Evolutionary conservation across 2,797 vertebrate species (phyloP).

Genomic region (Apodemus agrarius): DNA sequence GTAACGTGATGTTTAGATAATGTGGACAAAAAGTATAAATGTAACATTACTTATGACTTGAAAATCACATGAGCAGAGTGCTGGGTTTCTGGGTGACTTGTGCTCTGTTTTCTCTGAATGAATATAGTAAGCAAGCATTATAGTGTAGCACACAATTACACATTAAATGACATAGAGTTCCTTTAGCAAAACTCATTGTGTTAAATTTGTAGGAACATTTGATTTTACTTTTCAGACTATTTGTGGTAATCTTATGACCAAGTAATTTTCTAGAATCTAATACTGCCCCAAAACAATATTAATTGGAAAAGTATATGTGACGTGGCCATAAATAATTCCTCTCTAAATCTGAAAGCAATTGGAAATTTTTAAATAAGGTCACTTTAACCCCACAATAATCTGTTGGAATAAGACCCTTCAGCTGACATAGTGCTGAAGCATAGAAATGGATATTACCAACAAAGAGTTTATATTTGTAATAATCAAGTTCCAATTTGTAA

Average conservation of each 20-base stretch:
- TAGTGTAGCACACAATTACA: neutral
- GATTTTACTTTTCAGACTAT: neutral
- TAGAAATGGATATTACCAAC: neutral
- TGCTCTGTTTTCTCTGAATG: neutral
- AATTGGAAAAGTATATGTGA: neutral
- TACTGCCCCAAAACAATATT: neutral
- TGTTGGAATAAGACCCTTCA: neutral
- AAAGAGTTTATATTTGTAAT: conserved; percentile 12
- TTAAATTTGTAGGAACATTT: neutral
- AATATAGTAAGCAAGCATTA: neutral
- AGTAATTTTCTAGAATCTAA: conserved; percentile 3
- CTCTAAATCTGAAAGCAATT: neutral
- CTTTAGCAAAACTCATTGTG: neutral
- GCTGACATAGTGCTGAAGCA: neutral
- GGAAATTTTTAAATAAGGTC: neutral
- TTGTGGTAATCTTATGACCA: neutral
- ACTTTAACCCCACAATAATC: neutral
- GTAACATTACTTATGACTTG: neutral
- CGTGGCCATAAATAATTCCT: neutral
- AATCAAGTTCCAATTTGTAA: conserved; percentile 16
- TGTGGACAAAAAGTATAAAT: neutral
- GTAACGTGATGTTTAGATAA: neutral
- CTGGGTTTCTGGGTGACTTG: neutral
- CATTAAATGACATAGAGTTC: neutral
- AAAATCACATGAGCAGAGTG: neutral